Conservation (phyloP, 2,888 invertebrate species). For the Cephonodes hylas region DNA sequence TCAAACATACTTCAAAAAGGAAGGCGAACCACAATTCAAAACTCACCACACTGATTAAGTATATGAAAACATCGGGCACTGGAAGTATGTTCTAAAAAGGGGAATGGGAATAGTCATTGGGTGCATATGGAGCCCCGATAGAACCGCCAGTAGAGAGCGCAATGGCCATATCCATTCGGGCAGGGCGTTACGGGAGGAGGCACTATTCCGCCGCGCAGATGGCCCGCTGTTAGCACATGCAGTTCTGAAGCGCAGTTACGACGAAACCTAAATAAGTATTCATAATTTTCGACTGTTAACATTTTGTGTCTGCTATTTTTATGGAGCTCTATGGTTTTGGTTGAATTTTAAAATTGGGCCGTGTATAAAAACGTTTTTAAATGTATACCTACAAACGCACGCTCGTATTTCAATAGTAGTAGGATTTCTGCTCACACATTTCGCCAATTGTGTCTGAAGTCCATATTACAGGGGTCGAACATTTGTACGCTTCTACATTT, state of each 20-base stretch:
- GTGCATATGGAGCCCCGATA: background rate
- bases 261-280: background rate
- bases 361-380: too few relatives aligned
- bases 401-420: too few relatives aligned
- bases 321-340: too few relatives aligned
- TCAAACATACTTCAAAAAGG: too few relatives aligned
- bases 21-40: too few relatives aligned
- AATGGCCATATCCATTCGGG: constrained; percentile 7
- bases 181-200: constrained; percentile 3
- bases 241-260: background rate
- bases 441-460: too few relatives aligned
- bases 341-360: too few relatives aligned
- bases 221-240: constrained; percentile 9
- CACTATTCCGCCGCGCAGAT: constrained; percentile 4
- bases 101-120: background rate
- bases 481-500: too few relatives aligned
- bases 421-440: too few relatives aligned
- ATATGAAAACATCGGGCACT: background rate
- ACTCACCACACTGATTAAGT: background rate
- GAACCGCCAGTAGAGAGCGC: background rate
- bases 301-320: background rate
- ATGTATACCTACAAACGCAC: too few relatives aligned
- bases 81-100: background rate
- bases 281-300: background rate
- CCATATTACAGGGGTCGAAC: too few relatives aligned